Evolutionary conservation across 2,888 invertebrate genomes (phyloP), one percentile per base, ranked within the genome.

Genomic region (Drosophila sordidapex): DNA sequence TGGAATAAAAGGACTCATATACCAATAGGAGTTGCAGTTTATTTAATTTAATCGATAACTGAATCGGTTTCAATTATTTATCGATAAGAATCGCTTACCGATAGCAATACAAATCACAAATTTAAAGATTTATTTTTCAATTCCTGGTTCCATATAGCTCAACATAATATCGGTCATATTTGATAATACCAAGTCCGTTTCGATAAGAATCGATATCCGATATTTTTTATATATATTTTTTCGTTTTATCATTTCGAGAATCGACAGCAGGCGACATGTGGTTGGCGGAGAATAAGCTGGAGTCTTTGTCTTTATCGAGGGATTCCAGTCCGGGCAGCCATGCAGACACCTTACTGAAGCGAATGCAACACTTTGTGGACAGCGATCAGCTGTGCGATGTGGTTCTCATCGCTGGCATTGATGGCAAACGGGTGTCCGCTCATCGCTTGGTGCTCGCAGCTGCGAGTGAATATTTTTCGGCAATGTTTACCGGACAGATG

Each of bases 371-470:
- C 3, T 31, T 31, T 31, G 31, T 31, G 31, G 31, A 8, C 31
- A 31, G 31, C 31, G 10, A 31, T 31, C 31, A 31, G 31, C 31
- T 31, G 31, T 31, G 31, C 31, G 46, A 46, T 46, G 46, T 46
- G 46, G 46, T 46, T 13, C 46, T 46, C 7, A 21, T 46, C 7
- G 46, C 21, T 46, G 46, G 46, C 7, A 46, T 46, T 7, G 46
- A 46, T 21, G 21, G 13, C 21, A 21, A 21, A 11, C 46, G 96
- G 86, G 95, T 97, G 87, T 95, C 96, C 76, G 97, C 97, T 35
- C 97, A 98, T 94, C 96, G 97, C 90, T 94, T 99, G 79, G 97
- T 99, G 61, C 94, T 99, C 77, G 96, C 97, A 84, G 97, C 98
- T 49, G 97, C 97, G 68, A 98, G 98, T 29, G 7, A 29, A 7